Evolutionary conservation across 1,140 invertebrate species (phyloP), one percentile per base, ranked within the genome.

Genomic region (Pseudachorutes palmiensis): DNA sequence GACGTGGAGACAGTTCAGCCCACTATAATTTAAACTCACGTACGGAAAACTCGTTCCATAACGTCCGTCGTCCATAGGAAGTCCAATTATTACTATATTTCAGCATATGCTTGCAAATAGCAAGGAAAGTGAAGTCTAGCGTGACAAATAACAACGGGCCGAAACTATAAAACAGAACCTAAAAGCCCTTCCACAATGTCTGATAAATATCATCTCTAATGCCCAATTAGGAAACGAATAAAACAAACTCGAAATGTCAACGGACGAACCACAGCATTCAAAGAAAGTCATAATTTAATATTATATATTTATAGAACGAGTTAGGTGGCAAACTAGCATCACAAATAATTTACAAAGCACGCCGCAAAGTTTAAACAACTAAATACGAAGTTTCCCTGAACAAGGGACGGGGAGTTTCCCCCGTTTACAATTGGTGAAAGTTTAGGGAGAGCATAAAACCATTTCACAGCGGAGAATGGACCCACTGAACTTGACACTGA

Each of bases 1-100:
- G 51, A 55, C 51, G 51, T 55, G 51, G 51, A 55, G 51, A 55
- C 51, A 55, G 51, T 55, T 55, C 51, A 9, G 24, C 51, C 51
- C 51, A 9, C 51, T 55, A 55, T 55, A 55, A 55, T 55, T 55
- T 55, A 55, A 55, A 55, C 3, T 16, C 12, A 22, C 51, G 24
- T 14, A 55, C 5, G 5, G 36, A 24, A 55, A 45, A 26, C 51
- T 26, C 12, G 24, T 12, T 55, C 24, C 51, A 55, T 55, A 55
- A 55, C 51, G 14, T 55, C 24, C 24, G 9, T 12, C 51, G 14
- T 55, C 24, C 24, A 9, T 12, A 55, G 51, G 51, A 55, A 55
- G 24, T 55, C 51, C 51, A 55, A 55, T 55, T 55, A 55, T 55
- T 12, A 24, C 51, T 55, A 55, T 55, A 55, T 55, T 55, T 55